These are phyloP conservation scores for Polypedilum vanderplanki DNA, from an alignment of 1,140 invertebrate species.

Conservation along the genomic window DNA sequence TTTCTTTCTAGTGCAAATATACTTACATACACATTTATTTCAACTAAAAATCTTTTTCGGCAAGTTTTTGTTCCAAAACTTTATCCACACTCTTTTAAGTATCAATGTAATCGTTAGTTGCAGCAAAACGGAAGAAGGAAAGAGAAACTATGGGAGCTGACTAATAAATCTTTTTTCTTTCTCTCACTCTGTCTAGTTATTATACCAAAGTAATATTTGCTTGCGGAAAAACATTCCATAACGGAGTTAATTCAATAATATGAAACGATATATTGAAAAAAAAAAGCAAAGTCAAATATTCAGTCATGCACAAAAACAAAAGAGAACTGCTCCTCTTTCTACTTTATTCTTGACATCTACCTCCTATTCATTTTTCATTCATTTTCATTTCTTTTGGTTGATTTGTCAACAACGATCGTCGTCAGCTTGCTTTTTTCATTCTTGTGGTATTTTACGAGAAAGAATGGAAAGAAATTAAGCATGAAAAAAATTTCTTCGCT, in stretches of 20 bases:
- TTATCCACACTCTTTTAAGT: too few relatives aligned
- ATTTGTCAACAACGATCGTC: neutral
- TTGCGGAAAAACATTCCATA: conserved; percentile 6
- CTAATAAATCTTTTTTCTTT: too few relatives aligned
- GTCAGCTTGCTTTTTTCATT: neutral
- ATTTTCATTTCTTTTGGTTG: conserved; percentile 11
- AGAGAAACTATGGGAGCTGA: too few relatives aligned
- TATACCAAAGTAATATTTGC: neutral
- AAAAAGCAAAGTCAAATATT: neutral
- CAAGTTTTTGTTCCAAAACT: too few relatives aligned
- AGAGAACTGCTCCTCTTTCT: neutral
- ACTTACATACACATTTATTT: neutral
- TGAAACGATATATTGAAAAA: neutral
- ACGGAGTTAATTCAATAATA: conserved; percentile 4
- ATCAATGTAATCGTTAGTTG: too few relatives aligned
- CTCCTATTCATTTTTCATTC: neutral
- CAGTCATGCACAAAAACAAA: conserved; percentile 1
- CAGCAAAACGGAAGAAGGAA: too few relatives aligned
- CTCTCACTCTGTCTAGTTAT: too few relatives aligned
- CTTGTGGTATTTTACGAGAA: neutral
- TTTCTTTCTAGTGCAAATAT: neutral
- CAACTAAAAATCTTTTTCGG: too few relatives aligned
- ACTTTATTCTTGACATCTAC: neutral
- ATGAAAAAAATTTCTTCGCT: neutral
- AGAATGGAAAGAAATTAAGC: neutral